phyloP scores from a whole-genome alignment of 2,113 vertebrate species.

The Monopterus albus region DNA sequence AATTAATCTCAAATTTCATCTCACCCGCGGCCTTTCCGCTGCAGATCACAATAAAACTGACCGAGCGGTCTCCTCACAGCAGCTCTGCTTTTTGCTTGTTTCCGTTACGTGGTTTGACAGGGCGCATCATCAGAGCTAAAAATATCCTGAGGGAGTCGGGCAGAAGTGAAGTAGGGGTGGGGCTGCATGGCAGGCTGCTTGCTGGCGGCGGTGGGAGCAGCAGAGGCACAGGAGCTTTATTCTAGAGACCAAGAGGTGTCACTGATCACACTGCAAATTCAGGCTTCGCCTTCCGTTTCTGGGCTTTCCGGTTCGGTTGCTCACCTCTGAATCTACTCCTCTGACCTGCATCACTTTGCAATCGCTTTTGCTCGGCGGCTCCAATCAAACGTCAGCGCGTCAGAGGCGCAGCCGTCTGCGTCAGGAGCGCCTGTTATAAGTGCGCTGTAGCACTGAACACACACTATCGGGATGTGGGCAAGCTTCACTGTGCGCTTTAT shows the following conservation, averaged over 20 bases:
- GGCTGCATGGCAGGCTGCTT: conserved; percentile 58
- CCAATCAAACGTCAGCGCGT: conserved; percentile 69
- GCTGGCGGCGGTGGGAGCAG: conserved; percentile 3
- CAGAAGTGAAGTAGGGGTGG: conserved; percentile 72
- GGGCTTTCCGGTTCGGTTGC: neutral
- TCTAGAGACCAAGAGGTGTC: neutral
- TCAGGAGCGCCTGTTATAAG: conserved; percentile 58
- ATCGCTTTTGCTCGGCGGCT: conserved; percentile 8
- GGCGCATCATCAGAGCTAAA: conserved; percentile 76
- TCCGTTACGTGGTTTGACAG: conserved; percentile 76
- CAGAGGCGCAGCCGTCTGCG: conserved; percentile 61
- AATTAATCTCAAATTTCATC: conserved; percentile 56
- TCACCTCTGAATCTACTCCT: neutral
- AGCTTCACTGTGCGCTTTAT: neutral
- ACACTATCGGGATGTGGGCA: neutral
- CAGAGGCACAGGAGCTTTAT: neutral
- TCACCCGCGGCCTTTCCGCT: conserved; percentile 27
- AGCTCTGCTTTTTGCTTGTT: conserved; percentile 51
- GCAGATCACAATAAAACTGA: conserved; percentile 2
- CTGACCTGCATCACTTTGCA: conserved; percentile 2
- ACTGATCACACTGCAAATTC: neutral
- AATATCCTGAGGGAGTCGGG: conserved; percentile 79
- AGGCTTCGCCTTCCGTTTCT: neutral
- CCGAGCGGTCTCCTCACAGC: neutral
- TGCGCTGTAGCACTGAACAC: neutral